Evolutionary conservation across 2,113 vertebrate species (phyloP).

Genomic region (Oreochromis niloticus): DNA sequence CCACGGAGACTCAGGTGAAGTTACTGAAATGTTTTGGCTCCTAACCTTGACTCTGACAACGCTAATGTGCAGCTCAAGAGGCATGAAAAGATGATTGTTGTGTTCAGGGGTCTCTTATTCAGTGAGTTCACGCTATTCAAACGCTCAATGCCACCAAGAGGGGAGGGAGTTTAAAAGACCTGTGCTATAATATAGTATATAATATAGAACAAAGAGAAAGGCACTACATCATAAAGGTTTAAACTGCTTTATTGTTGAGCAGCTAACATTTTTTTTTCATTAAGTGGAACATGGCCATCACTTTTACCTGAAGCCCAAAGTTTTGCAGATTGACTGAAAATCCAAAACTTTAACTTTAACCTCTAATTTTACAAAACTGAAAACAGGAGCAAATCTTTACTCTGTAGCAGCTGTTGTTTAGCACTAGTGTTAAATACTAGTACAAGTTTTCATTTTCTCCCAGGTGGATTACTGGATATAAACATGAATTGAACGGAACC

Average conservation of each 20-base stretch:
- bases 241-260: neutral
- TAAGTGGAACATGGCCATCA: neutral
- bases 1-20: conserved; percentile 54
- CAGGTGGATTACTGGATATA: neutral
- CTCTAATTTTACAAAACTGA: neutral
- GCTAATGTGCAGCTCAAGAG: neutral
- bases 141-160: neutral
- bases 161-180: neutral
- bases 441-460: neutral
- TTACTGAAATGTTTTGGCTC: conserved; percentile 21
- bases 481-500: neutral
- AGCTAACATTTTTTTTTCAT: neutral
- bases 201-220: neutral
- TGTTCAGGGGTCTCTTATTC: neutral
- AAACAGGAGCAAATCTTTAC: neutral
- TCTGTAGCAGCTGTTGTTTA: neutral
- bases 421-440: neutral
- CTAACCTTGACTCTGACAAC: conserved; percentile 22
- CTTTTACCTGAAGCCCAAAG: neutral
- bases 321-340: neutral
- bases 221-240: neutral
- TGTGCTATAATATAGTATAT: neutral
- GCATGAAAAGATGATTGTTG: neutral
- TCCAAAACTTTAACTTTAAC: neutral
- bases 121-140: neutral